Evolutionary conservation across 2,797 vertebrate species (phyloP).

Genomic region (Arctocebus calabarensis): DNA sequence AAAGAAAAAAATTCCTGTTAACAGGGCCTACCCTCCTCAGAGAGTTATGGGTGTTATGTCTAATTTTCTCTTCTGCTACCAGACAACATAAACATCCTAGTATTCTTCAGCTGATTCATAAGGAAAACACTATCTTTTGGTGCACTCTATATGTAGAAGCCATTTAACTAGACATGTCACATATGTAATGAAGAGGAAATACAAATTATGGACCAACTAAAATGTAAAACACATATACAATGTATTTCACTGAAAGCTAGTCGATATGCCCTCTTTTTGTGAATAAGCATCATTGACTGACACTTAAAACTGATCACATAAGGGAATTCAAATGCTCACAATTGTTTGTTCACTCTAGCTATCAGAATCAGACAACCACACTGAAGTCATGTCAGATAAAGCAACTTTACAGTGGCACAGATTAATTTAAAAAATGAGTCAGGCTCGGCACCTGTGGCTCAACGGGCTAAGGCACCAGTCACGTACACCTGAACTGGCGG

Average conservation of each 20-base stretch:
- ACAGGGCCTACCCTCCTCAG: not conserved
- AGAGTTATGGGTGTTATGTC: conserved; percentile 2
- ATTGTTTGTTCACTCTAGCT: conserved; percentile 19
- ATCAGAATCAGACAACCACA: conserved; percentile 13
- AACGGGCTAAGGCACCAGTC: too few species aligned
- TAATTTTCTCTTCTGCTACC: conserved; percentile 34
- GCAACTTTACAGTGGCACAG: not conserved
- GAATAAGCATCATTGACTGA: conserved; percentile 29
- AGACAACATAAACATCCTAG: conserved; percentile 13
- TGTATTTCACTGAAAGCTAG: conserved; percentile 37
- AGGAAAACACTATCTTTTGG: not conserved
- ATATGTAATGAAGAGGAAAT: not conserved
- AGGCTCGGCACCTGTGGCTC: too few species aligned
- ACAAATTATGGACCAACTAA: conserved; percentile 1
- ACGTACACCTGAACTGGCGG: too few species aligned
- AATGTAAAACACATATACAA: conserved; percentile 36
- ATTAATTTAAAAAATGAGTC: conserved; percentile 57
- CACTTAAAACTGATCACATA: conserved; percentile 1
- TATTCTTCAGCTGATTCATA: conserved; percentile 39
- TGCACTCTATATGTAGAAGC: not conserved
- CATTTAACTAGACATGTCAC: not conserved
- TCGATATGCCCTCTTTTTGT: not conserved
- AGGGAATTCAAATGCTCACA: not conserved
- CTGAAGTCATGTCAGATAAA: not conserved
- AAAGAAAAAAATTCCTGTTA: not conserved